phyloP scores from a whole-genome alignment of 2,797 vertebrate genomes.

The Alfaro cultratus region DNA sequence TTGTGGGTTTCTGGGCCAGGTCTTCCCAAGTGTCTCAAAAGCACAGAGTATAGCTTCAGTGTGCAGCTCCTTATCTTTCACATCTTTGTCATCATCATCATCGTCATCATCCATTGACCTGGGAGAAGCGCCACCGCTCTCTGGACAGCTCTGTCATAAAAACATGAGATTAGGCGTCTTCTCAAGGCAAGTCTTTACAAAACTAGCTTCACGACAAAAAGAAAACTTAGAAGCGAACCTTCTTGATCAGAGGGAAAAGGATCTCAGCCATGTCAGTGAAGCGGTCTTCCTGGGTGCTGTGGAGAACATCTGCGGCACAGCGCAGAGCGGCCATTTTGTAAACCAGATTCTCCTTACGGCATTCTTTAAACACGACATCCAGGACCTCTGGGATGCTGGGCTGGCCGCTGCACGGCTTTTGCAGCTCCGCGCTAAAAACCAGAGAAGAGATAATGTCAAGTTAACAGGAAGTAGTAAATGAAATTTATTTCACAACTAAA shows the following conservation, averaged over 20 bases:
- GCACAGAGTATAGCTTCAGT: constrained; percentile 90
- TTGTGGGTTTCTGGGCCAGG: constrained; percentile 87
- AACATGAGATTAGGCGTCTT: background rate
- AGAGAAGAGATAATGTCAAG: constrained; percentile 5
- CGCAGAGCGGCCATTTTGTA: constrained; percentile 92
- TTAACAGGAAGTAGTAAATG: background rate
- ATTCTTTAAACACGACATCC: constrained; percentile 91
- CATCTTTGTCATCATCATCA: constrained; percentile 78
- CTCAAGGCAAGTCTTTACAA: background rate
- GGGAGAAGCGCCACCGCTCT: constrained; percentile 63
- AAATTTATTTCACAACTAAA: background rate
- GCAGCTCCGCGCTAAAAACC: constrained; percentile 84
- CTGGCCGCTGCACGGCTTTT: constrained; percentile 85
- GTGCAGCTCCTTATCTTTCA: constrained; percentile 87
- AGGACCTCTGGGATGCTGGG: constrained; percentile 85
- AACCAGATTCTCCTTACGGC: constrained; percentile 89
- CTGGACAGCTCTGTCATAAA: constrained; percentile 82
- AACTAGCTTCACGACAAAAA: background rate
- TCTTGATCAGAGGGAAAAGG: constrained; percentile 92
- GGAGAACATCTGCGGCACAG: constrained; percentile 86
- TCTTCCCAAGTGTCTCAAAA: constrained; percentile 92
- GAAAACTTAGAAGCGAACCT: constrained; percentile 77
- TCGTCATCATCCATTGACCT: constrained; percentile 76
- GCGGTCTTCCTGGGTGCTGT: constrained; percentile 88
- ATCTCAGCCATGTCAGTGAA: constrained; percentile 89